Conservation (phyloP, 2,888 invertebrate species). For the Xylota segnis region DNA sequence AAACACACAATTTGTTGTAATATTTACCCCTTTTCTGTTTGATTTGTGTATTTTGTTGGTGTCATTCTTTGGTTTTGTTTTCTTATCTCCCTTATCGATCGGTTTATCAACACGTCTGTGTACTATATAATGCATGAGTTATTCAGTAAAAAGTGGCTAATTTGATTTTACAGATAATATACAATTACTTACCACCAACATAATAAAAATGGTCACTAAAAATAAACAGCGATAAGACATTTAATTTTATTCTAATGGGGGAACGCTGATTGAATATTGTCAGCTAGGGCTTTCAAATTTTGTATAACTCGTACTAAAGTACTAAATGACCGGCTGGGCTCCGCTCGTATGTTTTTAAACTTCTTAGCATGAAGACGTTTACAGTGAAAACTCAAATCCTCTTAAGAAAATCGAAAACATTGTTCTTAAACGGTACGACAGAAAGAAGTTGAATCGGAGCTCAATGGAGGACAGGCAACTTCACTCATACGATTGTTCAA, state of each 20-base stretch:
- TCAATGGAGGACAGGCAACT: too few species aligned
- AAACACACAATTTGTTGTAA: conserved; percentile 52
- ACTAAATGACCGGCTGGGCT: too few species aligned
- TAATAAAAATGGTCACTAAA: conserved; percentile 6
- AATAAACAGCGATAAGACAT: conserved; percentile 24
- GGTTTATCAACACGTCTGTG: conserved; percentile 22
- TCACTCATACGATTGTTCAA: too few species aligned
- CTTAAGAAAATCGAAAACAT: too few species aligned
- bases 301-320: too few species aligned
- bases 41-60: conserved; percentile 39
- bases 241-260: not conserved
- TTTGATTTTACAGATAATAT: conserved; percentile 45
- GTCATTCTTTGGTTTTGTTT: conserved; percentile 41
- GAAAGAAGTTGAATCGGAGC: too few species aligned
- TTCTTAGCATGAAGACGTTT: too few species aligned
- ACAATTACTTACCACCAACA: not conserved
- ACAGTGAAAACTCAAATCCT: too few species aligned
- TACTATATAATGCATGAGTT: conserved; percentile 53
- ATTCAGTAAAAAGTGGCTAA: conserved; percentile 14
- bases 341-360: too few species aligned
- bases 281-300: conserved; percentile 1
- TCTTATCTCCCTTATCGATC: conserved; percentile 47
- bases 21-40: conserved; percentile 50
- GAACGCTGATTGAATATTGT: not conserved
- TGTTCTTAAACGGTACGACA: too few species aligned